Evolutionary conservation across 2,888 invertebrate species (phyloP).

Genomic region (Coleophora deauratella): DNA sequence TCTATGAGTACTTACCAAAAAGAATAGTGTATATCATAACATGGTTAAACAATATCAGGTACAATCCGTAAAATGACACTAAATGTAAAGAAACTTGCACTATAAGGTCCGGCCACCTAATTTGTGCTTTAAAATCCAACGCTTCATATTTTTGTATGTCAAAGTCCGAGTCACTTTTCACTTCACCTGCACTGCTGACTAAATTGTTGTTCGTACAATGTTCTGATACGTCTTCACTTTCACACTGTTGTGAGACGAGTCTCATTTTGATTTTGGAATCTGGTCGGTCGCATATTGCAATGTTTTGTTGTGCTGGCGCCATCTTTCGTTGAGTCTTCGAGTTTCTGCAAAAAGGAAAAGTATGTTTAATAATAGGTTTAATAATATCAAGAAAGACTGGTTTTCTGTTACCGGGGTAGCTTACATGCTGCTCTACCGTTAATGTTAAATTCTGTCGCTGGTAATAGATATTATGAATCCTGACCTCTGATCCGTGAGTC

Average conservation of each 20-base stretch:
- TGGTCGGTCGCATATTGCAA: slow-evolving; percentile 30
- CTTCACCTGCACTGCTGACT: slow-evolving; percentile 27
- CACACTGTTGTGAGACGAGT: slow-evolving; percentile 25
- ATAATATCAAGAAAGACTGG: too few species aligned
- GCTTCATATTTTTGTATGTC: slow-evolving; percentile 54
- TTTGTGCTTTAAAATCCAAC: slow-evolving; percentile 73
- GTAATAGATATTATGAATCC: too few species aligned
- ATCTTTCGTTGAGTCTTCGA: slow-evolving; percentile 16
- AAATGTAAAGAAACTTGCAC: slow-evolving; percentile 81
- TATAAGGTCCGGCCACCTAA: slow-evolving; percentile 82
- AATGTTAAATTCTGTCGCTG: too few species aligned
- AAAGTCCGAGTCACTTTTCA: slow-evolving; percentile 30
- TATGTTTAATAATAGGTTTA: background rate
- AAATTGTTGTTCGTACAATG: slow-evolving; percentile 42
- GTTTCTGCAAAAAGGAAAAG: background rate
- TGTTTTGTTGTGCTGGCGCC: slow-evolving; percentile 50
- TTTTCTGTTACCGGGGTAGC: too few species aligned
- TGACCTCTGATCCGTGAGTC: too few species aligned
- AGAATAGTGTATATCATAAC: slow-evolving; percentile 76
- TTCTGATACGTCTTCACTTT: slow-evolving; percentile 23
- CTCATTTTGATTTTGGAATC: slow-evolving; percentile 37
- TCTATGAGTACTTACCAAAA: slow-evolving; percentile 85
- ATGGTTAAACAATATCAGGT: slow-evolving; percentile 72
- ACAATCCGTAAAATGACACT: slow-evolving; percentile 81
- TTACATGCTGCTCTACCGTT: too few species aligned